A percentile compares a stretch with the other conserved stretches of the same genome.
Evolutionary conservation across 2,113 vertebrate genomes (phyloP).

Genomic region (Willisornis vidua): DNA sequence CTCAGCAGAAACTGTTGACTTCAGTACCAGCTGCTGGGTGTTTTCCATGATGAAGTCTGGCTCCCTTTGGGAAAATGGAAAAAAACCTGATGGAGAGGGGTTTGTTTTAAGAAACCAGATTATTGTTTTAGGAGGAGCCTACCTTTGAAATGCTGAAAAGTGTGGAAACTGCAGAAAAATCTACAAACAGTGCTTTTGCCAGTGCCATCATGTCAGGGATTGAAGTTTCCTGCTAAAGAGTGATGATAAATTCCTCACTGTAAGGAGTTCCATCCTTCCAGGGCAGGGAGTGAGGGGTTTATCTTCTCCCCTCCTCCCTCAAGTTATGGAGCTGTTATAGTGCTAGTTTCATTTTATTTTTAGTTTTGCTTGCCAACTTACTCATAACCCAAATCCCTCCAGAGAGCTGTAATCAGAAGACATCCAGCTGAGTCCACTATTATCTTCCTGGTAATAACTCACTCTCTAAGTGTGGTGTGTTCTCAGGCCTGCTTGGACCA

Average conservation of each 20-base stretch:
- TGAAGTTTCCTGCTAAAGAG: neutral
- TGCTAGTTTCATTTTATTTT: constrained; percentile 42
- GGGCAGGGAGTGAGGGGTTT: neutral
- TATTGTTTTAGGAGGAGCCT: neutral
- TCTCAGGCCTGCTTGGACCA: constrained; percentile 29
- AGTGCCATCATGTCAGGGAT: neutral
- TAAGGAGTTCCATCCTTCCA: neutral
- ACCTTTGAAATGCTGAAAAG: neutral
- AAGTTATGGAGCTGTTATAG: neutral
- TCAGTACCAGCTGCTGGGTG: constrained; percentile 9
- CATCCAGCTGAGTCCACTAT: constrained; percentile 3
- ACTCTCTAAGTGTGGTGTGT: neutral
- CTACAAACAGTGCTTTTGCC: neutral
- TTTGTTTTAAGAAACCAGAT: constrained; percentile 2
- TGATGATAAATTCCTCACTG: neutral
- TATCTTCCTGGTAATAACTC: constrained; percentile 51
- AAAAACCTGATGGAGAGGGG: neutral
- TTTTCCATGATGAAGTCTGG: neutral
- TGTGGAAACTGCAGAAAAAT: neutral
- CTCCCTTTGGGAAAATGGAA: neutral
- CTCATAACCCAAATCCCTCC: constrained; percentile 10
- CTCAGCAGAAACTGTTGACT: constrained; percentile 22
- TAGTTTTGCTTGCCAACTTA: constrained; percentile 36
- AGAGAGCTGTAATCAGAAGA: constrained; percentile 34
- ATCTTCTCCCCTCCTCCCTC: neutral